Base-by-base conservation (phyloP, 2,113 vertebrate genomes). In the Thamnaconus septentrionalis region DNA sequence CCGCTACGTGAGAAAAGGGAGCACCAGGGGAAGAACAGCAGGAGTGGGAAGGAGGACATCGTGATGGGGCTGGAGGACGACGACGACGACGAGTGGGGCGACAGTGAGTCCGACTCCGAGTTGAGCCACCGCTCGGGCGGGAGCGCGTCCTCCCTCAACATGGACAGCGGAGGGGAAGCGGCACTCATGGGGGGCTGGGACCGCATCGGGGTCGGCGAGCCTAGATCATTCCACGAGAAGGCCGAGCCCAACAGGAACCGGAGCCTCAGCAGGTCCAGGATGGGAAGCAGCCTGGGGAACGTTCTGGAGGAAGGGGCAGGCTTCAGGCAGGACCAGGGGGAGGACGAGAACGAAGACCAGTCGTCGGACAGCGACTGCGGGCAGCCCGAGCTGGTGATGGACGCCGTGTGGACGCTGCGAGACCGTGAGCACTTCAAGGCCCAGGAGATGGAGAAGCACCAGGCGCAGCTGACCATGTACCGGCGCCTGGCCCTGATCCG, bases 391-490 rank as follows among this genome's bases (percentile, higher is more conserved):
- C 89, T 96, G 18, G 18, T 31, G 82, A 92, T 89, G 31, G 94
- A 95, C 66, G 92, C 94, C 0, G 89, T 97, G 64, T 96, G 94
- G 91, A 96, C 92, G 43, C 90, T 97, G 5, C 91, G 93, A 59
- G 96, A 96, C 70, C 94, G 93, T 52, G 95, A 97, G 79, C 92
- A 89, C 70, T 96, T 96, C 90, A 99, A 99, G 79, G 96, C 95
- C 71, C 91, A 73, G 81, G 97, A 99, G 91, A 99, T 98, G 85
- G 94, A 98, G 90, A 96, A 95, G 84, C 96, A 99, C 75, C 96
- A 97, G 40, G 84, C 92, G 60, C 96, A 98, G 87, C 85, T 99
- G 84, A 95, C 94, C 85, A 99, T 99, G 97, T 98, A 98, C 82
- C 94, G 97, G 4, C 94, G 96, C 18, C 83, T 99, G 89, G 95